A percentile compares a stretch with the other conserved stretches of the same genome.
Conservation (phyloP, 2,888 invertebrate species). For the Torymus tubicola region DNA sequence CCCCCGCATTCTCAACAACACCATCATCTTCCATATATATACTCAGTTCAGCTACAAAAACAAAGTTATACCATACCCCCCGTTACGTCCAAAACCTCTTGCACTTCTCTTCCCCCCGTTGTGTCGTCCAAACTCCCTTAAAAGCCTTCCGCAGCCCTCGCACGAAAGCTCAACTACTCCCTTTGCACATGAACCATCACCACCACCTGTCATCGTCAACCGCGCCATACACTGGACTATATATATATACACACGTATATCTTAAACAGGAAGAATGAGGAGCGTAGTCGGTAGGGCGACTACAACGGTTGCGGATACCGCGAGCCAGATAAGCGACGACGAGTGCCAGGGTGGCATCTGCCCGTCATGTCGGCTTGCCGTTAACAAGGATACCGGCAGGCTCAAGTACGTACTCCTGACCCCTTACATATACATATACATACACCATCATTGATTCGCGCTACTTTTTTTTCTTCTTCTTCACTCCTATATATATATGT, state of each 20-base stretch:
- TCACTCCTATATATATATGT: too few species aligned
- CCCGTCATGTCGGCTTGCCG: slow-evolving; percentile 75
- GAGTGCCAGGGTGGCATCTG: slow-evolving; percentile 70
- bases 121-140: too few species aligned
- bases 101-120: too few species aligned
- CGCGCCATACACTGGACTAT: background rate
- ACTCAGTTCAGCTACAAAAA: too few species aligned
- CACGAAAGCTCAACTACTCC: too few species aligned
- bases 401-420: slow-evolving; percentile 72
- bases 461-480: slow-evolving; percentile 10
- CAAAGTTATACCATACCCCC: too few species aligned
- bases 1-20: too few species aligned
- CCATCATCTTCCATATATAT: too few species aligned
- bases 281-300: background rate
- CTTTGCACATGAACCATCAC: too few species aligned
- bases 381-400: slow-evolving; percentile 77
- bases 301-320: background rate
- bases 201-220: too few species aligned
- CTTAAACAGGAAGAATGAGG: slow-evolving; percentile 14
- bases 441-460: slow-evolving; percentile 27
- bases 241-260: background rate
- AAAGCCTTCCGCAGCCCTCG: too few species aligned
- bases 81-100: too few species aligned
- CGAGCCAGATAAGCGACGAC: slow-evolving; percentile 67
- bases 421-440: slow-evolving; percentile 2